Conservation (phyloP, 2,888 invertebrate species). For the Tipula vernalis region DNA sequence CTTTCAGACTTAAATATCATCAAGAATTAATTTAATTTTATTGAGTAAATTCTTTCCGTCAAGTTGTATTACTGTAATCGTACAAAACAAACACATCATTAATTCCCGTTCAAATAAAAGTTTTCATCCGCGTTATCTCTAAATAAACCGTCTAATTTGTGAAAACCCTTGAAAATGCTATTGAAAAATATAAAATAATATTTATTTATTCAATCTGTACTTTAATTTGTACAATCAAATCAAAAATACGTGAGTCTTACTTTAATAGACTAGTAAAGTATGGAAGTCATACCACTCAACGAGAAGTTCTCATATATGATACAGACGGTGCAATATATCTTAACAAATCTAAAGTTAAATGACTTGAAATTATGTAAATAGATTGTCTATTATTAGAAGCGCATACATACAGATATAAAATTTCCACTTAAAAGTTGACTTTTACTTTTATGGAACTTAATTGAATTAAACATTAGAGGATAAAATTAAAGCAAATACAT, state of each 20-base stretch:
- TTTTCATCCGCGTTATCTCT: background rate
- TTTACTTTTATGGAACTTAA: no score
- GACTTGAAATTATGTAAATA: background rate
- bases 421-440: no score
- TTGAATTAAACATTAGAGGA: no score
- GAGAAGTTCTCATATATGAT: background rate
- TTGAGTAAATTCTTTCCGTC: background rate
- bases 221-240: background rate
- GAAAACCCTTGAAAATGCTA: background rate
- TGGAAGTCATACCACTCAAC: background rate
- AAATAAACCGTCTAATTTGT: background rate
- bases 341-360: background rate
- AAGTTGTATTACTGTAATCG: background rate
- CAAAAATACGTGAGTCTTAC: background rate
- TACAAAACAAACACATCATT: background rate
- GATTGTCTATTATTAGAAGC: no score
- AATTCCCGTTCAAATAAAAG: background rate
- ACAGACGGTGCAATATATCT: background rate
- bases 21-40: background rate
- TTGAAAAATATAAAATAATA: background rate
- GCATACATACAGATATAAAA: no score
- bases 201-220: background rate
- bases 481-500: no score
- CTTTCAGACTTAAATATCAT: background rate
- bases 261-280: background rate